Conservation (phyloP, 2,888 invertebrate genomes). For the Saturnia japonica region DNA sequence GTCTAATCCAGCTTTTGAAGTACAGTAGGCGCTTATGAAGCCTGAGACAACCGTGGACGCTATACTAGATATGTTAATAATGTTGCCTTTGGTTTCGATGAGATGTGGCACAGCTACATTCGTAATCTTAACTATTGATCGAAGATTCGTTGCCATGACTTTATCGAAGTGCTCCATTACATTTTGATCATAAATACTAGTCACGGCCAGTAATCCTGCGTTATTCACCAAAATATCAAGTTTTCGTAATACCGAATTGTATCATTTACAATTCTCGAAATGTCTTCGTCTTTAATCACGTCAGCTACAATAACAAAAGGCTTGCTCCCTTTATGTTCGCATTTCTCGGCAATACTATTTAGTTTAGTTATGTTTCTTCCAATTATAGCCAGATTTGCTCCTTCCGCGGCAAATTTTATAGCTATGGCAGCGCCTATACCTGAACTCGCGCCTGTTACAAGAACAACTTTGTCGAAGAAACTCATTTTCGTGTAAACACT, state of each 20-base stretch:
- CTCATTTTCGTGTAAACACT: constrained; percentile 34
- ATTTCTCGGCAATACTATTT: constrained; percentile 28
- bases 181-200: constrained; percentile 32
- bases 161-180: constrained; percentile 37
- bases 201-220: constrained; percentile 34
- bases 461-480: constrained; percentile 47
- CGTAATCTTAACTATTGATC: constrained; percentile 37
- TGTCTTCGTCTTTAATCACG: constrained; percentile 38
- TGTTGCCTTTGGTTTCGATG: constrained; percentile 44
- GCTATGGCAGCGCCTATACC: constrained; percentile 54
- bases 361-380: constrained; percentile 38
- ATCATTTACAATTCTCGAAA: constrained; percentile 32
- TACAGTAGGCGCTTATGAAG: constrained; percentile 29
- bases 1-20: constrained; percentile 81
- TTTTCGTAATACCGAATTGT: constrained; percentile 36
- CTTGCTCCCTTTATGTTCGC: constrained; percentile 28
- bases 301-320: constrained; percentile 39
- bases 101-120: constrained; percentile 39
- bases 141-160: constrained; percentile 41
- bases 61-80: constrained; percentile 46
- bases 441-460: constrained; percentile 51
- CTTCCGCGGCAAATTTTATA: constrained; percentile 32
- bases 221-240: constrained; percentile 45
- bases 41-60: constrained; percentile 25
- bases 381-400: constrained; percentile 32